Evolutionary conservation across 2,797 vertebrate genomes (phyloP), one percentile per base, ranked within the genome.

Genomic region (Phataginus tetradactyla): DNA sequence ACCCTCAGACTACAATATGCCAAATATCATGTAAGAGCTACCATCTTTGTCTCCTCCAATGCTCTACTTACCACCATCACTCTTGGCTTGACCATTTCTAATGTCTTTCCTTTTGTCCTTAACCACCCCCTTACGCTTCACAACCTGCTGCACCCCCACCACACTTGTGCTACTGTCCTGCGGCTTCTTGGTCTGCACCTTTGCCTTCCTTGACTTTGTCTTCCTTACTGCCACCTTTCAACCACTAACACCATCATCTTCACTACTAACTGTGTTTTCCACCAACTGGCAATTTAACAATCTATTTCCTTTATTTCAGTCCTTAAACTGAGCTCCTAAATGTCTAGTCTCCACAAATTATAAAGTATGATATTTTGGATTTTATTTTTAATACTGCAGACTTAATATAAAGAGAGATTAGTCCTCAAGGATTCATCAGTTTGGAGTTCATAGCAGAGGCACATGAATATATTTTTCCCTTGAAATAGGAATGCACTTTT

Each of bases 401-500:
- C 59, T 97, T 93, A 80, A 49, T 81, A 51, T 72, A 81, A 95
- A 88, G 25, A 27, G 20, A 95, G 27, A 53, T 74, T 80, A 81
- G 37, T 66, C 53, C 15, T 84, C 18, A 63, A 72, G 63, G 57
- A 97, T 88, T 96, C 57, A 57, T 96, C 96, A 79, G 51, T 87
- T 93, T 69, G 49, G 20, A 9, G 27, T 77, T 96, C 63, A 34
- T 42, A 84, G 32, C 90, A 96, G 74, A 63, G 94, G 32, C 32
- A 71, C 7, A 68, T 42, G 37, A 94, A 77, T 85, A 42, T 45
- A 81, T 72, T 96, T 86, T 96, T 95, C 72, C 92, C n/a, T 86
- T 87, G 42, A 92, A 97, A 87, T 72, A 81, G 32, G 45, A 93
- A 63, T 81, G 63, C 17, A 17, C 37, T 37, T 95, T 94, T 96